A percentile compares a stretch with the other conserved stretches of the same genome.
Evolutionary conservation across 2,888 invertebrate genomes (phyloP).

Genomic region (Euzophera pinguis): DNA sequence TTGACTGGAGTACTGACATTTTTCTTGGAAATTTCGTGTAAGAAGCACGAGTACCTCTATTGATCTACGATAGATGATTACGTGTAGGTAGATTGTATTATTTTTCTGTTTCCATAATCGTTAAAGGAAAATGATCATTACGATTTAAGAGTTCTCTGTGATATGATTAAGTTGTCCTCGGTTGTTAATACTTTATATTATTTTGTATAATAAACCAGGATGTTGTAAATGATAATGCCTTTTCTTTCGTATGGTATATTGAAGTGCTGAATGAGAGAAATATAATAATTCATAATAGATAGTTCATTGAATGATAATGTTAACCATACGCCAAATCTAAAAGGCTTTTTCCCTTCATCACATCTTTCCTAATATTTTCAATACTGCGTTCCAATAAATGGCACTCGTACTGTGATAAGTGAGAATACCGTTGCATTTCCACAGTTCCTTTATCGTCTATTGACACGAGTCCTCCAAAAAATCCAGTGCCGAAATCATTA

Average conservation of each 20-base stretch:
- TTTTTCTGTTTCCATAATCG: slow-evolving; percentile 12
- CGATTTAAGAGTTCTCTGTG: slow-evolving; percentile 60
- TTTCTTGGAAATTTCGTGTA: no score
- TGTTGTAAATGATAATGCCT: slow-evolving; percentile 46
- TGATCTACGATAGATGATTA: slow-evolving; percentile 1
- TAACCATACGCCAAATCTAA: slow-evolving; percentile 38
- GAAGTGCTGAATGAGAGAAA: no score
- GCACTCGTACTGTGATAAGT: slow-evolving; percentile 46
- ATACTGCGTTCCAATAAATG: slow-evolving; percentile 48
- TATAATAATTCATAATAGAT: no score
- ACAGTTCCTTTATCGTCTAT: slow-evolving; percentile 40
- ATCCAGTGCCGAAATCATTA: slow-evolving; percentile 60
- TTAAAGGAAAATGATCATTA: slow-evolving; percentile 40
- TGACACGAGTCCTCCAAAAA: slow-evolving; percentile 48
- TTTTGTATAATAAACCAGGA: slow-evolving; percentile 43
- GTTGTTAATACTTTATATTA: slow-evolving; percentile 34
- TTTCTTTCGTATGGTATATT: background rate
- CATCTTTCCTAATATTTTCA: slow-evolving; percentile 47
- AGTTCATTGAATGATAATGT: no score
- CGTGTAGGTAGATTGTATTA: slow-evolving; percentile 22
- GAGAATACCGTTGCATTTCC: slow-evolving; percentile 47
- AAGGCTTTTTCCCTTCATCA: slow-evolving; percentile 44
- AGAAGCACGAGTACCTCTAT: no score
- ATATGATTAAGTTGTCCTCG: slow-evolving; percentile 61
- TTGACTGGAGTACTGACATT: no score